Evolutionary conservation across 2,888 invertebrate genomes (phyloP).

Genomic region (Saturnia pavonia): DNA sequence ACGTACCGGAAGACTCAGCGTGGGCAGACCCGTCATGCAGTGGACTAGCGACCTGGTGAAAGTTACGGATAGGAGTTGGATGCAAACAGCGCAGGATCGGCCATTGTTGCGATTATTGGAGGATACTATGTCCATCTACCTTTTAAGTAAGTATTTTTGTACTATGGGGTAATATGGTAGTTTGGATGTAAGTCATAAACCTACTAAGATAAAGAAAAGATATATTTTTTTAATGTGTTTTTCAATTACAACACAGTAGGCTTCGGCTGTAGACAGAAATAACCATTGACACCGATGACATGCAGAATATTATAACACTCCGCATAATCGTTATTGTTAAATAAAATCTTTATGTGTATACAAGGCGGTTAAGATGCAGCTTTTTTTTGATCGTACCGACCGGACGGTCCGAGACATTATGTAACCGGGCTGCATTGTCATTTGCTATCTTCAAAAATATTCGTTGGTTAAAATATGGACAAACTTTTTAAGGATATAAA

Average conservation of each 20-base stretch:
- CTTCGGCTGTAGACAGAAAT: not conserved
- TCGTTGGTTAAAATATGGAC: not conserved
- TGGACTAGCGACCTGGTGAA: no score
- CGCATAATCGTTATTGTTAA: conserved; percentile 36
- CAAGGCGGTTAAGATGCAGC: conserved; percentile 35
- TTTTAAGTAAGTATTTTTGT: no score
- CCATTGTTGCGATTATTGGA: no score
- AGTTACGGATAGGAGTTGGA: no score
- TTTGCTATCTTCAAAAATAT: not conserved
- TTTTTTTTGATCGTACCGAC: conserved; percentile 29
- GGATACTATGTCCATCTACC: no score
- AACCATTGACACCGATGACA: conserved; percentile 27
- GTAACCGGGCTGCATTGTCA: not conserved
- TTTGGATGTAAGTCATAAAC: no score
- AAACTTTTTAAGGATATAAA: not conserved
- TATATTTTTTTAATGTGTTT: not conserved
- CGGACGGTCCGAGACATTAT: not conserved
- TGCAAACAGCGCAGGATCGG: no score
- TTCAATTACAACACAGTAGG: not conserved
- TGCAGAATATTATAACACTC: conserved; percentile 32
- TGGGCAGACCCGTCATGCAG: no score
- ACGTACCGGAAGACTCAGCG: no score
- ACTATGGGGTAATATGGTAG: no score
- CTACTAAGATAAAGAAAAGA: no score
- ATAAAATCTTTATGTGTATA: conserved; percentile 43